phyloP scores from a whole-genome alignment of 2,113 vertebrate species.

The Scophthalmus maximus region DNA sequence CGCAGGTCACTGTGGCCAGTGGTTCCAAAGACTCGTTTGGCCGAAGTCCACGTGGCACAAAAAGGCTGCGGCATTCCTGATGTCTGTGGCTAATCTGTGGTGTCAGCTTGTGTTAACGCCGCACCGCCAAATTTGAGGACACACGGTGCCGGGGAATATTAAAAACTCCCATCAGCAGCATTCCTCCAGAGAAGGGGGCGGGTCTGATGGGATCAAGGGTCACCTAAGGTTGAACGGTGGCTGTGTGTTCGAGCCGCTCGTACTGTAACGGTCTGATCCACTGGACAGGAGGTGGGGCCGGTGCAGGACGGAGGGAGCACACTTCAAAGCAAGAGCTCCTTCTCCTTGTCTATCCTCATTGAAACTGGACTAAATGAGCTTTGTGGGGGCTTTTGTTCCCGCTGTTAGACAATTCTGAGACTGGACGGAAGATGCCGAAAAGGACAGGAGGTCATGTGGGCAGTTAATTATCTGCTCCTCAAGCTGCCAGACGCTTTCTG shows the following conservation, averaged over 20 bases:
- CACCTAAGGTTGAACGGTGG: constrained; percentile 75
- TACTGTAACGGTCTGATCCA: constrained; percentile 74
- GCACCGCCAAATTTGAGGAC: constrained; percentile 96
- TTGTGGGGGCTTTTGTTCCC: constrained; percentile 67
- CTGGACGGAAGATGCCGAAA: constrained; percentile 61
- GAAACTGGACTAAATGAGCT: constrained; percentile 69
- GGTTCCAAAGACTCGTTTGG: constrained; percentile 91
- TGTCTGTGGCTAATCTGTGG: constrained; percentile 99
- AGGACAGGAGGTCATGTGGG: constrained; percentile 61
- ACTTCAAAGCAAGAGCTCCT: constrained; percentile 71
- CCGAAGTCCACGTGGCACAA: constrained; percentile 95
- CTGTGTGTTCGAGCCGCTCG: constrained; percentile 73
- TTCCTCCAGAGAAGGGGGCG: constrained; percentile 90
- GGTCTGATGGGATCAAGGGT: constrained; percentile 75
- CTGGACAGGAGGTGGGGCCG: constrained; percentile 66
- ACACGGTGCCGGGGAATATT: constrained; percentile 94
- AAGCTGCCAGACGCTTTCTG: constrained; percentile 57
- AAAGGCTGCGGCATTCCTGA: constrained; percentile 96
- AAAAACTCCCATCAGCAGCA: constrained; percentile 95
- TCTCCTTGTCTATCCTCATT: constrained; percentile 75
- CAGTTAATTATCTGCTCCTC: constrained; percentile 70
- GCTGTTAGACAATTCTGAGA: constrained; percentile 66
- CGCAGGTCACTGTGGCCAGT: constrained; percentile 89
- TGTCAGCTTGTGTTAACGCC: constrained; percentile 99
- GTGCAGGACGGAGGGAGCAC: constrained; percentile 58